phyloP scores from a whole-genome alignment of 2,888 invertebrate genomes.

The Cheilosia soror region DNA sequence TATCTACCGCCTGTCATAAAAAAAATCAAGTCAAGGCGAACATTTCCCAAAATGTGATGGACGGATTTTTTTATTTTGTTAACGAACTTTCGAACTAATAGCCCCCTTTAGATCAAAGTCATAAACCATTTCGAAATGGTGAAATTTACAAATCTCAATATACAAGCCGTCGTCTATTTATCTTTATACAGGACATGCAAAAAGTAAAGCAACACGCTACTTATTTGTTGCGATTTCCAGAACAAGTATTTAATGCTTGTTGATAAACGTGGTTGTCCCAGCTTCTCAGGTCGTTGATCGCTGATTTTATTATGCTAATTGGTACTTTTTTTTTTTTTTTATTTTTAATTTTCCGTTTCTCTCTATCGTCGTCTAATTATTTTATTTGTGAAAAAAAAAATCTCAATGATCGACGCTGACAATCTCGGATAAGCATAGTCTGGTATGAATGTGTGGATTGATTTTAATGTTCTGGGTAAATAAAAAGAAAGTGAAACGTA shows the following conservation, averaged over 20 bases:
- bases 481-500: conserved; percentile 24
- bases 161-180: no score
- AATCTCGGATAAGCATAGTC: not conserved
- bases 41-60: no score
- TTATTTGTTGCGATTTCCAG: not conserved
- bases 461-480: conserved; percentile 1
- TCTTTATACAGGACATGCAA: no score
- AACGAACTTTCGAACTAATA: no score
- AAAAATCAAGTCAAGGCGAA: no score
- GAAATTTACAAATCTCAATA: no score
- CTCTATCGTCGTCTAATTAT: conserved; percentile 26
- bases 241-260: conserved; percentile 1
- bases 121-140: no score
- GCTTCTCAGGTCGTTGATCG: conserved; percentile 19
- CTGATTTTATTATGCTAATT: conserved; percentile 31
- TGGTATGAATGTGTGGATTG: conserved; percentile 21
- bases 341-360: conserved; percentile 26
- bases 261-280: conserved; percentile 8
- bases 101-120: no score
- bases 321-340: conserved; percentile 7
- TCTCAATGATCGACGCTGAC: conserved; percentile 12
- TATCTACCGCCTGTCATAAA: no score
- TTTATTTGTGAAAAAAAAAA: conserved; percentile 6
- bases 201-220: not conserved
- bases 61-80: no score